A percentile compares a stretch with the other conserved stretches of the same genome.
Conservation (phyloP, 2,797 vertebrate genomes). For the Argya squamiceps region DNA sequence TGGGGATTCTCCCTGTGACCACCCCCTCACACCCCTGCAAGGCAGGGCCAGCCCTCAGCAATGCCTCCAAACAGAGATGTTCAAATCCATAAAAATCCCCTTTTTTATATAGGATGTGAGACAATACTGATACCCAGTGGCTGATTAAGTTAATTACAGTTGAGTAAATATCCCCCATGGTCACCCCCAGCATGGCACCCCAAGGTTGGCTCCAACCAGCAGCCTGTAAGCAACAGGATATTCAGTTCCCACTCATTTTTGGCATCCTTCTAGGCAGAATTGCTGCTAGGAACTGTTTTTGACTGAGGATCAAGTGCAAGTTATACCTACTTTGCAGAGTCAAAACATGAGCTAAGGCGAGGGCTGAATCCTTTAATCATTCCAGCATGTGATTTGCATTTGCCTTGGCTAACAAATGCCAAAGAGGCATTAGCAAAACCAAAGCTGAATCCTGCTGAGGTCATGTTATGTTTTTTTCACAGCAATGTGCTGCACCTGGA, state of each 20-base stretch:
- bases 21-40: not conserved
- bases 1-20: not conserved
- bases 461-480: not conserved
- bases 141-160: constrained; percentile 72
- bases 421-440: not conserved
- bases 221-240: not conserved
- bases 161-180: constrained; percentile 37
- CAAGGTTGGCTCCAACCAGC: not conserved
- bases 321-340: not conserved
- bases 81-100: constrained; percentile 11
- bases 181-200: not conserved
- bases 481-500: constrained; percentile 8
- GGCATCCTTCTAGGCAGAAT: not conserved
- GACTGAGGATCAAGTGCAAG: not conserved
- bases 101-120: constrained; percentile 39
- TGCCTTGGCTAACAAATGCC: constrained; percentile 47
- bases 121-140: constrained; percentile 72
- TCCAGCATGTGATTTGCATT: constrained; percentile 53
- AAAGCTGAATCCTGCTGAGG: constrained; percentile 8
- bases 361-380: constrained; percentile 1
- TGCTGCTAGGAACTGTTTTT: not conserved
- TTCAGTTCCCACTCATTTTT: not conserved
- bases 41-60: not conserved
- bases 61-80: not conserved
- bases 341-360: constrained; percentile 38